Evolutionary conservation across 1,140 invertebrate genomes (phyloP).

Genomic region (Proctacanthus coquilletti): DNA sequence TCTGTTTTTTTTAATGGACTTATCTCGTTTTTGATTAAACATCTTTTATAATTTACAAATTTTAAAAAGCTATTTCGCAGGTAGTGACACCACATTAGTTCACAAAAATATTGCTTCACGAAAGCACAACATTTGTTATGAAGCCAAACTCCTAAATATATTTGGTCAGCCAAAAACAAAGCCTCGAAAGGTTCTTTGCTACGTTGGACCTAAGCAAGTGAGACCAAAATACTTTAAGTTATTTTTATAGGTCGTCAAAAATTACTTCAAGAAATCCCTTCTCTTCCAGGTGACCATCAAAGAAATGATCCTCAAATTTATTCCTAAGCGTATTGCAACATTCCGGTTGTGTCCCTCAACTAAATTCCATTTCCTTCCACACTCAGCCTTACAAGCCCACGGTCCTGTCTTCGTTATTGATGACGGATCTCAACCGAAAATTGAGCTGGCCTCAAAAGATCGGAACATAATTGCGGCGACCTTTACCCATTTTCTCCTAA

Average conservation of each 20-base stretch:
- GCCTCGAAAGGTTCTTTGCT: constrained; percentile 75
- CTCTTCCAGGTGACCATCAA: constrained; percentile 65
- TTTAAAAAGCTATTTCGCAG: constrained; percentile 32
- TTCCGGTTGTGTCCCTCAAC: constrained; percentile 85
- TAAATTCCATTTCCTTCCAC: constrained; percentile 54
- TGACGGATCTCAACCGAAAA: constrained; percentile 76
- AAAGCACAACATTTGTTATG: constrained; percentile 72
- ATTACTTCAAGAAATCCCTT: constrained; percentile 3
- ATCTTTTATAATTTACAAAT: too few species aligned
- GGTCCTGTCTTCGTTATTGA: constrained; percentile 54
- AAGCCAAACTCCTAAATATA: constrained; percentile 61
- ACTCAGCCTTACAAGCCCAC: constrained; percentile 31
- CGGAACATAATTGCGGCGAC: constrained; percentile 82
- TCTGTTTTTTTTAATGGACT: too few species aligned
- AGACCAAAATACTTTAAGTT: constrained; percentile 8
- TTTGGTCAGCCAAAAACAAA: constrained; percentile 47
- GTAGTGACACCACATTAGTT: constrained; percentile 63
- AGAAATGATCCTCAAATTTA: constrained; percentile 82
- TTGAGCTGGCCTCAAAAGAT: constrained; percentile 66
- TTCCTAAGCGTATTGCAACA: constrained; percentile 80
- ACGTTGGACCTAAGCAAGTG: constrained; percentile 63
- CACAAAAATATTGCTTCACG: constrained; percentile 74
- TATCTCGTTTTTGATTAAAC: too few species aligned
- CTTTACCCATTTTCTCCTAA: constrained; percentile 82
- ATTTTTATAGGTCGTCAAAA: constrained; percentile 10